These are phyloP conservation scores for Gari tellinella DNA, from an alignment of 2,888 invertebrate genomes.

Conservation along the genomic window DNA sequence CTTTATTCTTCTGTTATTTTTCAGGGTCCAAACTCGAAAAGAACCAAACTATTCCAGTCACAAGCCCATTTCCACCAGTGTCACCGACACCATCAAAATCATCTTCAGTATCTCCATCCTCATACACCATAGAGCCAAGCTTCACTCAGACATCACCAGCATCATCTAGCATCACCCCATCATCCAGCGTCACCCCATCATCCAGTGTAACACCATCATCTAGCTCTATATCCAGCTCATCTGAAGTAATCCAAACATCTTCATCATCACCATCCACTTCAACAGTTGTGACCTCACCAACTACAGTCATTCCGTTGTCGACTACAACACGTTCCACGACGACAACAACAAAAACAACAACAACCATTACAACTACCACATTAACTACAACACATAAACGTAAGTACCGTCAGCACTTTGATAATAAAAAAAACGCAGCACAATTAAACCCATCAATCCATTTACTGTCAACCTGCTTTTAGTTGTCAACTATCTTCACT, in stretches of 20 bases:
- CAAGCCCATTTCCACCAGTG: slow-evolving; percentile 11
- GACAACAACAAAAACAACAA: slow-evolving; percentile 22
- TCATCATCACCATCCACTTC: slow-evolving; percentile 5
- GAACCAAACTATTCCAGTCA: neutral
- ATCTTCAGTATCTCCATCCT: neutral
- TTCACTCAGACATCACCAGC: neutral
- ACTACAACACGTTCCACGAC: slow-evolving; percentile 8
- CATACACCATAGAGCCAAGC: neutral
- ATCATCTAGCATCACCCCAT: slow-evolving; percentile 4
- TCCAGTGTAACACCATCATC: slow-evolving; percentile 2
- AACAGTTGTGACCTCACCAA: slow-evolving; percentile 5
- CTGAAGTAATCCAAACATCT: slow-evolving; percentile 9
- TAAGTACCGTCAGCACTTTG: too few relatives aligned
- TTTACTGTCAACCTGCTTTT: too few relatives aligned
- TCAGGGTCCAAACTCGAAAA: slow-evolving; percentile 17
- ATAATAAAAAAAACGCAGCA: too few relatives aligned
- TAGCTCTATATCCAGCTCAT: neutral
- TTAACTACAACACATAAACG: slow-evolving; percentile 16
- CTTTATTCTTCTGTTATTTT: slow-evolving; percentile 2
- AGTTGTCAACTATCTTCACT: too few relatives aligned
- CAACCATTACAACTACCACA: slow-evolving; percentile 3
- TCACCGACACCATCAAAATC: neutral
- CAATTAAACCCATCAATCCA: too few relatives aligned
- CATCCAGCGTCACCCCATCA: neutral
- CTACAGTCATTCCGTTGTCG: slow-evolving; percentile 8